Conservation (phyloP, 2,888 invertebrate species). For the Caenorhabditis sulstoni region DNA sequence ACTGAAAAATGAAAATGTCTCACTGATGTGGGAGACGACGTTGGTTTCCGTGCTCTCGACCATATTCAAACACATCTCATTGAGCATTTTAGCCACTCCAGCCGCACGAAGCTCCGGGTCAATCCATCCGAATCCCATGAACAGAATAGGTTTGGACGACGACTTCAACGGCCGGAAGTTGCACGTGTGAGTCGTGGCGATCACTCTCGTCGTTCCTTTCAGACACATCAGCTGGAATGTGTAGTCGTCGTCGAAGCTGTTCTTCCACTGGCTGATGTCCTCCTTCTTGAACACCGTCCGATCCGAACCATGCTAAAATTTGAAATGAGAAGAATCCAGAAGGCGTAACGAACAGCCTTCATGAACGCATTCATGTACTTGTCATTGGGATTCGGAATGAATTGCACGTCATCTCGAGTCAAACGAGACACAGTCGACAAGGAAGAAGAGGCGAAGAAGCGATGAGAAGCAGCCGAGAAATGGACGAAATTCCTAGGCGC, state of each 20-base stretch:
- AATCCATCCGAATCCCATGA: conserved; percentile 31
- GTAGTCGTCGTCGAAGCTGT: conserved; percentile 25
- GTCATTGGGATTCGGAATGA: conserved; percentile 12
- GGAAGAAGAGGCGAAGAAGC: background rate
- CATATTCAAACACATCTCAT: background rate
- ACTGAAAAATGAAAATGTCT: background rate
- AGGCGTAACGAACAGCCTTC: conserved; percentile 6
- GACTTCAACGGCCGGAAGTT: background rate
- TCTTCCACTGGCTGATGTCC: conserved; percentile 10
- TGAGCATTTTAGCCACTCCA: background rate
- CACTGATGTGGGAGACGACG: conserved; percentile 13
- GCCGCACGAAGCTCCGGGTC: conserved; percentile 7
- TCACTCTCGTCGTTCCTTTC: conserved; percentile 5
- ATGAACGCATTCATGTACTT: conserved; percentile 27
- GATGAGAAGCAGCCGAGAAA: background rate
- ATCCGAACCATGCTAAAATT: background rate
- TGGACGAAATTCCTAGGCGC: background rate
- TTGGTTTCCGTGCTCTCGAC: background rate
- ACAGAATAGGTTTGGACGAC: background rate
- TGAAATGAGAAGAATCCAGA: background rate
- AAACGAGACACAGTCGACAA: background rate
- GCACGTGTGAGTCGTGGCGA: background rate
- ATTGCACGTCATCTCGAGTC: conserved; percentile 22
- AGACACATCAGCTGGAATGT: conserved; percentile 19
- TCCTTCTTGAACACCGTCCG: conserved; percentile 9